These are phyloP conservation scores for Isichthys henryi DNA, from an alignment of 2,113 vertebrate species.

Conservation along the genomic window DNA sequence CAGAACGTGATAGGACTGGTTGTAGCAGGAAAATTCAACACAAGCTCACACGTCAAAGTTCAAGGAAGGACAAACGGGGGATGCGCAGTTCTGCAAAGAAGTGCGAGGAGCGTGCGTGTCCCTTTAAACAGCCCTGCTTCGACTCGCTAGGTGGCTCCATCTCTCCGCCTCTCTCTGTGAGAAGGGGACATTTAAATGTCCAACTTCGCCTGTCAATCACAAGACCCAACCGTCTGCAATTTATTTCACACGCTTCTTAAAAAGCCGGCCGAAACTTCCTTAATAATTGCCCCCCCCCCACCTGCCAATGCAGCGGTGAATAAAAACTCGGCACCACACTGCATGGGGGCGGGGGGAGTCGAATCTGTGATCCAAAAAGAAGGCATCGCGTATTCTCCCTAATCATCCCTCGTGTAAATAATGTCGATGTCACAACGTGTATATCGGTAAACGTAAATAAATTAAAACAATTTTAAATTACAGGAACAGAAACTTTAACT, in stretches of 20 bases:
- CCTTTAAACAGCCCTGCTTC: constrained; percentile 32
- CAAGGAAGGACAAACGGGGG: not conserved
- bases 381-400: not conserved
- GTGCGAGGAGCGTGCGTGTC: not conserved
- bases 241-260: not conserved
- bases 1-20: not conserved
- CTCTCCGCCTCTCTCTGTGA: constrained; percentile 49
- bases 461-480: not conserved
- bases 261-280: not conserved
- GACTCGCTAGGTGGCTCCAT: constrained; percentile 56
- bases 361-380: not conserved
- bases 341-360: not conserved
- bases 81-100: not conserved
- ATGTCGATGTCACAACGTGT: not conserved
- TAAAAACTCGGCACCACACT: not conserved
- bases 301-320: not conserved
- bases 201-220: constrained; percentile 64
- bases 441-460: not conserved
- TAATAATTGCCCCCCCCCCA: not conserved
- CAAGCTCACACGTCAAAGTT: not conserved
- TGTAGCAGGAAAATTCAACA: not conserved
- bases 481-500: not conserved
- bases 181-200: constrained; percentile 69
- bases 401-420: not conserved
- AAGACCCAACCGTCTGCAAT: constrained; percentile 34